Evolutionary conservation across 1,140 invertebrate genomes (phyloP).

Genomic region (Coptotermes formosanus): DNA sequence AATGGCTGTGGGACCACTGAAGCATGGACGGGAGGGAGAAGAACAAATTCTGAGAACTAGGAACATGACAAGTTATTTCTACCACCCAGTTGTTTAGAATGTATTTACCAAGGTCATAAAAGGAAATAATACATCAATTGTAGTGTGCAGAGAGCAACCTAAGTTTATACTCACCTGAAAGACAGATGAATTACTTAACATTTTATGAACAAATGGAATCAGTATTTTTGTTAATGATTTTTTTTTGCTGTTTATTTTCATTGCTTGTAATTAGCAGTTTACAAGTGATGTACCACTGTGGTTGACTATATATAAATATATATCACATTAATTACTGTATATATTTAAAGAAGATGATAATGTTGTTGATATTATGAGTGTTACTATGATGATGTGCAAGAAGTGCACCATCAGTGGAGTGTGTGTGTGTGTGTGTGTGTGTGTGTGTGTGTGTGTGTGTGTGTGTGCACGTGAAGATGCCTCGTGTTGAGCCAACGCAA

Average conservation of each 20-base stretch:
- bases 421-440: background rate
- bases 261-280: constrained; percentile 11
- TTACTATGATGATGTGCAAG: background rate
- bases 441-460: too few relatives aligned
- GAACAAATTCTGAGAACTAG: background rate
- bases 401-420: background rate
- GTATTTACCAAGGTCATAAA: constrained; percentile 8
- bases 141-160: background rate
- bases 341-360: constrained; percentile 16
- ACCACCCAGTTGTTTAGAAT: background rate
- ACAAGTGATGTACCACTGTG: constrained; percentile 14
- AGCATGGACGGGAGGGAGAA: background rate
- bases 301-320: constrained; percentile 25
- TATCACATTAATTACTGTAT: constrained; percentile 27
- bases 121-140: too few relatives aligned
- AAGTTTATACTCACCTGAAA: constrained; percentile 15
- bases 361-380: constrained; percentile 22
- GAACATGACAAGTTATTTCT: background rate
- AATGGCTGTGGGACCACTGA: constrained; percentile 29
- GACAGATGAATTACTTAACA: constrained; percentile 22
- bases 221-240: constrained; percentile 29
- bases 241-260: constrained; percentile 25
- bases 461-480: too few relatives aligned
- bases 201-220: constrained; percentile 24
- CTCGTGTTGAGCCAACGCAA: background rate